Base-by-base conservation (phyloP, 1,140 invertebrate species). In the Diabrotica undecimpunctata region DNA sequence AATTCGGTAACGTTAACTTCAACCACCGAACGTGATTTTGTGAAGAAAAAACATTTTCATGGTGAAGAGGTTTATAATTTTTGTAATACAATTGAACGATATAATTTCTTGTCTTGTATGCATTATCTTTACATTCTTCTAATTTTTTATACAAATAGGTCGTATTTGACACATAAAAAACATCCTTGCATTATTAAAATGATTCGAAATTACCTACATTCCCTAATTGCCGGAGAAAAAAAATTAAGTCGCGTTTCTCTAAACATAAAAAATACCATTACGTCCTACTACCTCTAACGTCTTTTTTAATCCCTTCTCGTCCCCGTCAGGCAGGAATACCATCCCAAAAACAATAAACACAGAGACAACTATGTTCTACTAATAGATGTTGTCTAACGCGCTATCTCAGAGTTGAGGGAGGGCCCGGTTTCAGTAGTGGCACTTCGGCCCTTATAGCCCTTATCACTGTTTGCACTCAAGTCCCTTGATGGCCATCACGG, bases 311-410 rank as follows among this genome's bases (percentile, higher is more conserved):
- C 25, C 25, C 25, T 25, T 25, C 25, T 25, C 25, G 25, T 25
- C 6, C 41, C 41, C 41, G 3, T 4, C 8, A n/a, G n/a, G 3
- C 41, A 46, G 8, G n/a, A 46, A 46, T 46, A 2, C n/a, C 41
- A 14, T 10, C 25, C 35, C 46, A 35, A 61, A 61, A 52, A 61
- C 59, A 61, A 61, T 50, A n/a, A 61, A 51, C 59, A 61, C 12
- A 13, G 59, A 61, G 25, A 41, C 51, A 56, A n/a, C 41, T 35
- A 51, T 65, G 68, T 67, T 65, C 46, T 53, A 62, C 65, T 70
- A 70, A 70, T 70, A 70, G 68, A 70, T n/a, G 65, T 70, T 70
- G 68, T 70, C 68, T 66, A 64, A 65, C n/a, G n/a, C n/a, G n/a
- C n/a, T 70, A 62, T 62, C 38, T 62, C 8, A 14, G 61, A 62